Base-by-base conservation (phyloP, 1,140 invertebrate genomes). In the Pectinophora gossypiella region DNA sequence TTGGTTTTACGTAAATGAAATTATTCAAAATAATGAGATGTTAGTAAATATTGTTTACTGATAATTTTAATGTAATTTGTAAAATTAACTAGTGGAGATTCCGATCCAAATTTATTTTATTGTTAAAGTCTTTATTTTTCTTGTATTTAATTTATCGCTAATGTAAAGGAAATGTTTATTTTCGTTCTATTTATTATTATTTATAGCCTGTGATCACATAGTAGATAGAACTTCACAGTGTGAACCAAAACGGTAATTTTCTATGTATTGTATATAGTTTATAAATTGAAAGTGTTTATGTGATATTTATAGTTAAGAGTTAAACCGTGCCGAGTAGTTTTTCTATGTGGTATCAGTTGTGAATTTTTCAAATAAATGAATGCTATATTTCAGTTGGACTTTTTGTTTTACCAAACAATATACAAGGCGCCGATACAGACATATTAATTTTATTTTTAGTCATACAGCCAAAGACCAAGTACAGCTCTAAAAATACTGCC, bases 331-430 rank as follows among this genome's bases (percentile, higher is more conserved):
- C 83, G 78, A 86, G 76, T 86, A 86, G 83, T 80, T 86, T 86
- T 86, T 86, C 78, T 84, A 86, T 86, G 76, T 86, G 80, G 83
- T 86, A 86, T 84, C 76, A 86, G 83, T 86, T 86, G 79, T 86
- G 80, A 81, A 82, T 82, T 80, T 80, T 84, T 74, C 71, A 73
- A 76, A 83, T 86, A 86, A 86, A 86, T 59, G 64, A 75, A 79
- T 80, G 72, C 74, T 82, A 82, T 80, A 81, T 72, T 73, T 64
- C 23, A 59, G 43, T 40, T 40, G 19, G 51, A 56, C 43, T 59
- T 60, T 62, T 51, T 55, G 46, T 59, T 60, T 60, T 23, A 6
- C 3, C 4, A 38, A 5, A 38, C 15, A 15, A 16, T 13, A 13
- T 7, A 12, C n/a, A 4, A 5, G n/a, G 35, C 13, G 35, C 22